phyloP scores from a whole-genome alignment of 2,113 vertebrate genomes.

The Collichthys lucidus region DNA sequence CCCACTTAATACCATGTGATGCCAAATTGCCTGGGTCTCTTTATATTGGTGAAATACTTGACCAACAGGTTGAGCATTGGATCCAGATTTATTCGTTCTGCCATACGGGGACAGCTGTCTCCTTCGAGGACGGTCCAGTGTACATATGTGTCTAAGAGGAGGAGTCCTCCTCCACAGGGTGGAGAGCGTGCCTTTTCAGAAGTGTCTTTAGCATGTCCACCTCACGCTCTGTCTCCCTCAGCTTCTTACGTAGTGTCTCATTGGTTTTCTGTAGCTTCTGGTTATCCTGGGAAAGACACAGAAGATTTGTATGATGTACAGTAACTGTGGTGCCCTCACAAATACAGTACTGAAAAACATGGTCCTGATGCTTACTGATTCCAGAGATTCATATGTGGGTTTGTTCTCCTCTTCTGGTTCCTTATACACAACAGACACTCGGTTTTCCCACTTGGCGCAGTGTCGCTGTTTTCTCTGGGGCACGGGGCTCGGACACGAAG shows the following conservation, averaged over 20 bases:
- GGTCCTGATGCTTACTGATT: constrained; percentile 82
- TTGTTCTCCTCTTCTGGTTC: constrained; percentile 83
- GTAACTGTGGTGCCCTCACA: background rate
- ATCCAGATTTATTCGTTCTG: constrained; percentile 25
- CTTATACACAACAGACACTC: constrained; percentile 85
- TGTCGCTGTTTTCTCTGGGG: constrained; percentile 88
- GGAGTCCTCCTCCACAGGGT: constrained; percentile 81
- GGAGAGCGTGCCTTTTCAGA: constrained; percentile 80
- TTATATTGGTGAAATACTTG: constrained; percentile 24
- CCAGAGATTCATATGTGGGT: constrained; percentile 86
- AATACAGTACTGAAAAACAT: background rate
- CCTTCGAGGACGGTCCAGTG: constrained; percentile 12
- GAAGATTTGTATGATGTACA: background rate
- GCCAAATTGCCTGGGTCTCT: background rate
- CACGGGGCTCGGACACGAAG: constrained; percentile 90
- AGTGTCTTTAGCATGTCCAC: constrained; percentile 89
- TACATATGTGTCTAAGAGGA: constrained; percentile 68
- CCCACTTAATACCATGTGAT: constrained; percentile 1
- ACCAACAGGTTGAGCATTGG: constrained; percentile 33
- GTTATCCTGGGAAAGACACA: constrained; percentile 85
- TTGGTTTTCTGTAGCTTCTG: constrained; percentile 88
- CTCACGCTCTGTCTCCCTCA: constrained; percentile 90
- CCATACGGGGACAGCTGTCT: constrained; percentile 48
- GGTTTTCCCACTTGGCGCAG: constrained; percentile 95
- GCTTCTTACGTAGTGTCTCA: constrained; percentile 89